Percentiles rank a stretch among this genome's conserved stretches.
phyloP scores from a whole-genome alignment of 2,797 vertebrate species.

The Alosa sapidissima region DNA sequence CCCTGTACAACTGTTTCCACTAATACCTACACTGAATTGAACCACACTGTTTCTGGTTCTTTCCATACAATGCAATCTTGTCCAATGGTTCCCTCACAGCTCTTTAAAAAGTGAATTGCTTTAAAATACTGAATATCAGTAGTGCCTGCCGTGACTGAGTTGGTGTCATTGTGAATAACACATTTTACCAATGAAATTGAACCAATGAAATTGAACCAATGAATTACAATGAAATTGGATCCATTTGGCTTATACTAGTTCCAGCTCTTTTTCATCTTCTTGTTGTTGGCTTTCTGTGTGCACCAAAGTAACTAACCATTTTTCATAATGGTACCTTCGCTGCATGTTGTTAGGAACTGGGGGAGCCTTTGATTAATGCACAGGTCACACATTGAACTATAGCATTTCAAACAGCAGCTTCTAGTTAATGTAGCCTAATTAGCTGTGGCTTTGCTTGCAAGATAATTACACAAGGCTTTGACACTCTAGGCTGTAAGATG shows the following conservation, averaged over 20 bases:
- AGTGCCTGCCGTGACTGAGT: not conserved
- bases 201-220: too few relatives aligned
- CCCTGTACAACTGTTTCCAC: not conserved
- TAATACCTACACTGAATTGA: not conserved
- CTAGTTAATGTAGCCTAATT: not conserved
- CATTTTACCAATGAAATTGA: too few relatives aligned
- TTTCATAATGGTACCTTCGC: not conserved
- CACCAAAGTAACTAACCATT: not conserved
- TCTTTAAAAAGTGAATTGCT: not conserved
- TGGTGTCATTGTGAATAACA: not conserved
- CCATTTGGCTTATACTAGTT: not conserved
- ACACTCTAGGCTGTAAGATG: not conserved
- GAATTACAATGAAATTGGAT: not conserved
- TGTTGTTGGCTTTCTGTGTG: not conserved
- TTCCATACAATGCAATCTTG: not conserved
- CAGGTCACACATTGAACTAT: not conserved
- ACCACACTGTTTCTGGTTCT: not conserved
- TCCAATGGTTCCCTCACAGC: not conserved
- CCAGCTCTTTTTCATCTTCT: not conserved
- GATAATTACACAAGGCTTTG: slow-evolving; percentile 20
- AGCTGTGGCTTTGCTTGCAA: not conserved
- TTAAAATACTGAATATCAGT: not conserved
- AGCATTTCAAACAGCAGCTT: slow-evolving; percentile 16
- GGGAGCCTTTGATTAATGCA: not conserved
- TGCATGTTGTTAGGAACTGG: not conserved